Base-by-base conservation (phyloP, 2,113 vertebrate genomes). In the Dasyurus viverrinus region DNA sequence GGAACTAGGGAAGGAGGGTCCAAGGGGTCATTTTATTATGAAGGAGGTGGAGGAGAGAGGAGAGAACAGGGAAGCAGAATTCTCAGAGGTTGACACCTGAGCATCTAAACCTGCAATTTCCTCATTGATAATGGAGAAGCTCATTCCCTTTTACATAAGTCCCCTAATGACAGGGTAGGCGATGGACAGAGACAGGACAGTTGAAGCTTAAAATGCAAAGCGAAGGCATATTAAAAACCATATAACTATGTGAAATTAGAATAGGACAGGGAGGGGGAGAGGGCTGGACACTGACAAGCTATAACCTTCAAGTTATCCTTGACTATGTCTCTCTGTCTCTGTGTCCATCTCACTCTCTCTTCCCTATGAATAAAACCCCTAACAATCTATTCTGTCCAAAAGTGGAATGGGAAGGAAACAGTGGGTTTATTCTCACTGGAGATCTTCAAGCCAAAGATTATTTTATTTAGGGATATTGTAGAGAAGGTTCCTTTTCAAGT, bases 141-240 rank as follows among this genome's bases (percentile, higher is more conserved):
- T 90, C 95, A 96, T 91, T 55, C 95, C 93, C 93, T 96, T 84
- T 98, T 90, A 54, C 30, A 89, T 42, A 92, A 94, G 57, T 92
- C 54, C 89, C 55, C 53, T 98, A 98, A 96, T 96, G 96, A 96
- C 92, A 95, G 91, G 91, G 97, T 95, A 95, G 95, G 96, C 5
- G 16, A 94, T 93, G 92, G 96, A 96, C 90, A 89, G 91, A 96
- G 95, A 96, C 94, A 96, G 96, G 96, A 89, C 96, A 97, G 91
- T 93, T 94, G 93, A 97, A 97, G 94, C 93, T 97, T 96, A 96
- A 97, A 97, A 97, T 96, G 96, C 42, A 96, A 94, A 92, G 92
- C 84, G 50, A 96, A 92, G 50, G 91, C 91, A 92, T 94, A 96
- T 97, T 96, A 96, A 97, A 96, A 96, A 95, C 60, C 50, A 53